These are phyloP conservation scores for Helarctos malayanus DNA, from an alignment of 2,797 vertebrate genomes.

Conservation along the genomic window DNA sequence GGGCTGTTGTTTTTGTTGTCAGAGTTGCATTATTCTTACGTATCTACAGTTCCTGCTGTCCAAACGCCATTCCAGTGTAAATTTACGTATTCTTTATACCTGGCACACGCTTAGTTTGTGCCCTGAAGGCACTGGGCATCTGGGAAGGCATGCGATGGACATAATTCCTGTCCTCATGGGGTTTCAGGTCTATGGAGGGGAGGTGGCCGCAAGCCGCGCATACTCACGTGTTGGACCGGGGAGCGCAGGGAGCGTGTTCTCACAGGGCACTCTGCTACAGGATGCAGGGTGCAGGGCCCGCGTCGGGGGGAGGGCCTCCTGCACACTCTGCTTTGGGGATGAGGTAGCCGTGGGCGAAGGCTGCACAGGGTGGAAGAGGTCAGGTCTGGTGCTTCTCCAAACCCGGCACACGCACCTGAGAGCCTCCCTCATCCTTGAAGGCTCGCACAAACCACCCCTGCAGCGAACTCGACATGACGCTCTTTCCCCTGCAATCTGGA, in stretches of 20 bases:
- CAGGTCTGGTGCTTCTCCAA: neutral
- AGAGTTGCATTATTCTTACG: neutral
- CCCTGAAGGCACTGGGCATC: rapidly evolving
- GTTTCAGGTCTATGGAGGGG: neutral
- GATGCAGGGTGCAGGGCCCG: neutral
- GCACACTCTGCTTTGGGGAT: too few species aligned
- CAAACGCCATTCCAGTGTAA: rapidly evolving
- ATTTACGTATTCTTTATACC: neutral
- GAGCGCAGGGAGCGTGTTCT: neutral
- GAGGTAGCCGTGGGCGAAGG: neutral
- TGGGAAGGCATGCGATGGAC: neutral
- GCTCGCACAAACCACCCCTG: rapidly evolving
- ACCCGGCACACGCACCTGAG: rapidly evolving
- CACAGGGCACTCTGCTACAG: neutral
- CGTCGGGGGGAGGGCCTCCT: neutral
- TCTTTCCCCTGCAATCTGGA: too few species aligned
- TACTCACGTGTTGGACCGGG: neutral
- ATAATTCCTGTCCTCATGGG: rapidly evolving
- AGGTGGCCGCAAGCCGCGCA: rapidly evolving
- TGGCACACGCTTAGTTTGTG: neutral
- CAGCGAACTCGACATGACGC: rapidly evolving
- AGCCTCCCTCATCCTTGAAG: neutral
- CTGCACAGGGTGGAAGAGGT: neutral
- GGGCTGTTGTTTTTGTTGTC: neutral
- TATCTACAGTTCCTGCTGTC: neutral